These are phyloP conservation scores for Scaptomyza parva DNA, from an alignment of 2,888 invertebrate species.

Conservation along the genomic window DNA sequence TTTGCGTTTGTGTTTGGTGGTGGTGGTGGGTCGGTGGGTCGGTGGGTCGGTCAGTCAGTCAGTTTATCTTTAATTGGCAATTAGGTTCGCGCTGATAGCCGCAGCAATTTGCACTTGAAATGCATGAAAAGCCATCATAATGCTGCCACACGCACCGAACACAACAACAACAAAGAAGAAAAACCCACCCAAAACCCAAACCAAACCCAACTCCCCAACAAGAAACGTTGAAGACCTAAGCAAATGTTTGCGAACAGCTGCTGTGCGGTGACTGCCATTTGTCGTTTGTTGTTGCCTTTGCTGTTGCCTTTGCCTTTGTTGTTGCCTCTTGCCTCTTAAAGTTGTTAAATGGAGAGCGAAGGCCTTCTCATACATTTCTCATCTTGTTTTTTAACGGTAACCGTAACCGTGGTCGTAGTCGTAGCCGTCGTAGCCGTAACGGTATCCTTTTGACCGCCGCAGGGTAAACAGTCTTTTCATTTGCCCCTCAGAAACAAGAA, in stretches of 20 bases:
- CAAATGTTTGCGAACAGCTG: slow-evolving; percentile 66
- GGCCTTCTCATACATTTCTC: slow-evolving; percentile 25
- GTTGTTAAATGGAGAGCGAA: slow-evolving; percentile 33
- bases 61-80: slow-evolving; percentile 76
- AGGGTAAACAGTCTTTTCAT: slow-evolving; percentile 72
- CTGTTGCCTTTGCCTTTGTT: slow-evolving; percentile 24
- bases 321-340: slow-evolving; percentile 48
- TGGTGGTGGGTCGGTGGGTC: slow-evolving; percentile 39
- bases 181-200: neutral
- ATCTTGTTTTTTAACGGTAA: slow-evolving; percentile 11
- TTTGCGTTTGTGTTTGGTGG: slow-evolving; percentile 23
- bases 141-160: slow-evolving; percentile 4
- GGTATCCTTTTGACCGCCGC: slow-evolving; percentile 70
- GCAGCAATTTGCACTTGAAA: slow-evolving; percentile 77
- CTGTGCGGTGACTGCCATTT: neutral
- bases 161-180: neutral
- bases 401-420: too few species aligned
- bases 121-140: slow-evolving; percentile 62
- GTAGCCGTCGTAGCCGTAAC: slow-evolving; percentile 32
- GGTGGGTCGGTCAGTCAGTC: too few species aligned
- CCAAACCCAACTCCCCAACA: too few species aligned
- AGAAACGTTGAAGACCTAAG: slow-evolving; percentile 52
- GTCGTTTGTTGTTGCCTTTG: slow-evolving; percentile 8
- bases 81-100: slow-evolving; percentile 73
- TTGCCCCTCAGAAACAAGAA: slow-evolving; percentile 50